Base-by-base conservation (phyloP, 2,888 invertebrate species). In the Druceiella hillmani region DNA sequence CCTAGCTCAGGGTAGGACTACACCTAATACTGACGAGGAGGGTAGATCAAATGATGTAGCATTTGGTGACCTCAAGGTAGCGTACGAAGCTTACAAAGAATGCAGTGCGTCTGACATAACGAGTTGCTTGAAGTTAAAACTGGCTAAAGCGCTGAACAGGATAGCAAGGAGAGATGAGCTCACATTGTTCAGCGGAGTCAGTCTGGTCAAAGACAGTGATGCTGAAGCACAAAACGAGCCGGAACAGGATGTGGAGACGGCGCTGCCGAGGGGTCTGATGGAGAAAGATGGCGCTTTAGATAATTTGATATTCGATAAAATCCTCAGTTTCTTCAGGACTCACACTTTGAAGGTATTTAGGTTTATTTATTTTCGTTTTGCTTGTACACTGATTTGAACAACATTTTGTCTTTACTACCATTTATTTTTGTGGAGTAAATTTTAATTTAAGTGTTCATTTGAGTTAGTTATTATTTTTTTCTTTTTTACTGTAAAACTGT, bases 31-130 rank as follows among this genome's bases (percentile, higher is more conserved):
- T 50, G 63, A 61, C 22, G 63, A 69, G 50, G 64, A 56, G 9
- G 58, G 66, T 44, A 63, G 65, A 56, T 59, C 70, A 49, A 69
- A 71, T 35, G 69, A 69, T 45, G 59, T 55, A 50, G 59, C 75
- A 46, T 64, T 83, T 46, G 78, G 79, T 46, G 87, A 87, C 52
- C 62, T 87, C 4, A 77, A 81, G 50, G 75, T 81, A 53, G 77
- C 85, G 47, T 87, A 84, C 55, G 84, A 85, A 57, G 77, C 86
- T 46, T 89, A 88, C 64, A 84, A 83, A 60, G 87, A 88, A 53
- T 89, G 89, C 66, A 74, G 82, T 41, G 76, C 78, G 35, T 66
- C 75, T 43, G 83, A 82, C 47, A 59, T 84, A 17, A 71, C 81
- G 3, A 78, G 83, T 41, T 90, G 89, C 51, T 67, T 90, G 34